These are phyloP conservation scores for Zapus hudsonius DNA, from an alignment of 2,113 vertebrate species.

Conservation along the genomic window DNA sequence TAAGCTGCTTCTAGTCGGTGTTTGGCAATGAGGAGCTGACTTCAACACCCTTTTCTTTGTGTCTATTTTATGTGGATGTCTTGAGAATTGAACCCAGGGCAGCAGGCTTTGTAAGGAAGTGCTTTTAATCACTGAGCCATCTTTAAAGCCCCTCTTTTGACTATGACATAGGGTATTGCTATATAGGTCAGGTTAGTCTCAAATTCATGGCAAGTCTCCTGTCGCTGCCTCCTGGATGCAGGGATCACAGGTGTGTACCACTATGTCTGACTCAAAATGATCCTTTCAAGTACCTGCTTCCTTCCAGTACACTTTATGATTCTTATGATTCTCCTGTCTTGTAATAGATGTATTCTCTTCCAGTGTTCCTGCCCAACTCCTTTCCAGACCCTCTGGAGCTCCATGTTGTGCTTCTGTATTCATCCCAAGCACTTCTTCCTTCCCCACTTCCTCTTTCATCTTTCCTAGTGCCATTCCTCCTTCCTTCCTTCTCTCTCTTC, in stretches of 20 bases:
- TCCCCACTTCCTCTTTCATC: neutral
- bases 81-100: too few species aligned
- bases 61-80: too few species aligned
- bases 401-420: neutral
- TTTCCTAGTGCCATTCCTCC: too few species aligned
- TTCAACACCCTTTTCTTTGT: too few species aligned
- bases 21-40: too few species aligned
- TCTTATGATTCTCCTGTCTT: neutral
- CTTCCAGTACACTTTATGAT: neutral
- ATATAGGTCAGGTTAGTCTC: neutral
- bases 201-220: neutral
- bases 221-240: neutral
- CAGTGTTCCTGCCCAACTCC: neutral
- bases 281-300: neutral
- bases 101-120: too few species aligned
- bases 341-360: neutral
- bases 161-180: neutral
- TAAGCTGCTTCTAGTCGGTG: too few species aligned
- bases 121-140: too few species aligned
- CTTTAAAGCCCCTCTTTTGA: neutral
- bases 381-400: accelerated
- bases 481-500: neutral
- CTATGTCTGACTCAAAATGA: neutral
- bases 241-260: neutral
- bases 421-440: neutral